A percentile compares a stretch with the other conserved stretches of the same genome.
Evolutionary conservation across 2,888 invertebrate species (phyloP).

Genomic region (Leptopilina myrica): DNA sequence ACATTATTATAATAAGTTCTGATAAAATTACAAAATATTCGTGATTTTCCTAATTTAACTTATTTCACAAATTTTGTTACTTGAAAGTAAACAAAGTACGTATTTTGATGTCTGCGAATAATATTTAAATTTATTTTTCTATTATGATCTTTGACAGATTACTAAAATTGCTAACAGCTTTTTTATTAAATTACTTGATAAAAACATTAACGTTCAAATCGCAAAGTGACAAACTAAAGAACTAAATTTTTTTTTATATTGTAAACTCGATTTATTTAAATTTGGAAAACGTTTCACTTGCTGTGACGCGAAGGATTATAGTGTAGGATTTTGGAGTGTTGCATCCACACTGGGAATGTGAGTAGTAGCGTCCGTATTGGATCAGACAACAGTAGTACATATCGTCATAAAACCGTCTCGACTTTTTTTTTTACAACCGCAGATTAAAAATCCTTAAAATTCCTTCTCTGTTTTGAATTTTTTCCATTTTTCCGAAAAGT

Average conservation of each 20-base stretch:
- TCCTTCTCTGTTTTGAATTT: neutral
- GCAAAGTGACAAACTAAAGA: no score
- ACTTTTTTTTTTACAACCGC: neutral
- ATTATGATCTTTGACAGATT: no score
- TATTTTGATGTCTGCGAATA: no score
- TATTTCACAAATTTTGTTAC: no score
- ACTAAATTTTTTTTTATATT: no score
- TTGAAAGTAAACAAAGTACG: no score
- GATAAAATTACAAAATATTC: no score
- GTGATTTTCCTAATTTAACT: no score
- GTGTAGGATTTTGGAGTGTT: slow-evolving; percentile 10
- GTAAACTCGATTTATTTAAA: neutral
- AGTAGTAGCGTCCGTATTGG: slow-evolving; percentile 12
- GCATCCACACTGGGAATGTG: neutral
- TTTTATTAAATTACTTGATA: no score
- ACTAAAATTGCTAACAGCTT: no score
- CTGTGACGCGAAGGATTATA: neutral
- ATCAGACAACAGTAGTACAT: slow-evolving; percentile 18
- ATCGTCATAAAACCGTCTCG: neutral
- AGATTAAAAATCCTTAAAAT: slow-evolving; percentile 2
- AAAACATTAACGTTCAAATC: no score
- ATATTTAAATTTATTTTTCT: no score
- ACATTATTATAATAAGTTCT: neutral
- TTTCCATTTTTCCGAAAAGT: neutral
- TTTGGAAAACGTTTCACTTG: neutral